Evolutionary conservation across 2,888 invertebrate genomes (phyloP), one percentile per base, ranked within the genome.

Genomic region (Parasteatoda lunata): DNA sequence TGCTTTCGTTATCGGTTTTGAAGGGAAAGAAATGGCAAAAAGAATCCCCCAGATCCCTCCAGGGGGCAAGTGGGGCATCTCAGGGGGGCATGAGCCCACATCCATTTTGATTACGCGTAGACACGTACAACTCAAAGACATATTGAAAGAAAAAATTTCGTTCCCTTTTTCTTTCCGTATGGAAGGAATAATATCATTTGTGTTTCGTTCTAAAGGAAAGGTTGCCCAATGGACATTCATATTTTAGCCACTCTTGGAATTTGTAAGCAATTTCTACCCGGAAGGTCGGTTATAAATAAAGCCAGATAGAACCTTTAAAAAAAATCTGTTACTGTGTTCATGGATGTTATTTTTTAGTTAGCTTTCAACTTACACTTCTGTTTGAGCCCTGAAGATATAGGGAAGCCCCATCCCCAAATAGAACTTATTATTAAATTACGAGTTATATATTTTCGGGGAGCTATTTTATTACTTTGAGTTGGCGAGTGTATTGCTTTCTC

Each of bases 91-190:
- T 8, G 13, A 30, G 77, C 64, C 77, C 83, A 65, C 83, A 84
- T 84, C 83, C 77, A 84, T 84, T 84, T 84, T 84, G 83, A 84
- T 84, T 84, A 84, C 72, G 77, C 77, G 65, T 64, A 66, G 83
- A 84, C 77, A 84, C 83, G 83, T 77, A 84, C 77, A 47, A 69
- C 71, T 77, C 77, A 84, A 84, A 84, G 83, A 77, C 83, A 77
- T 84, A 77, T 84, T 77, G 71, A 54, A 66, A 77, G 71, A 72
- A 77, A 70, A 11, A 77, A 65, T 48, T 71, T 77, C 77, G 77
- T 71, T 76, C 64, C 48, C 30, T 76, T 30, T 64, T 11, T 51
- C 47, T 52, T 30, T 49, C 30, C 54, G 11, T 45, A 13, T 8
- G 59, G 9, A 13, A 13, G 13, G 72, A 65, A 65, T 82, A 70